phyloP scores from a whole-genome alignment of 2,113 vertebrate genomes.

The Poeciliopsis occidentalis region DNA sequence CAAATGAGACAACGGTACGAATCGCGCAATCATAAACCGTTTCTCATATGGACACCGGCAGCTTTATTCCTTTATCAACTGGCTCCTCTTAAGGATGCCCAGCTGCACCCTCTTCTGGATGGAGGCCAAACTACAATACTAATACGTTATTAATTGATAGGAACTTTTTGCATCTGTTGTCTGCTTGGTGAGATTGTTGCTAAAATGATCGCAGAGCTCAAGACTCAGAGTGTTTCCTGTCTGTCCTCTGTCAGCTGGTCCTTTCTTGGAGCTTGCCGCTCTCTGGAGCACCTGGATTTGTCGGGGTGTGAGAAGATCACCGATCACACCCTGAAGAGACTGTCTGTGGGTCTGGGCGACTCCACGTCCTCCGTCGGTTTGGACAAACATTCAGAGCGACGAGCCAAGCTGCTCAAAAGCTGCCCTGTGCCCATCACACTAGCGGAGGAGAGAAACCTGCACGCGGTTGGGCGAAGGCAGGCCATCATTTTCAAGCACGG shows the following conservation, averaged over 20 bases:
- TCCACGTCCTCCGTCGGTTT: constrained; percentile 61
- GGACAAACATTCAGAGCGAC: constrained; percentile 45
- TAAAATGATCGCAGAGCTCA: background rate
- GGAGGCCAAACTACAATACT: too few species aligned
- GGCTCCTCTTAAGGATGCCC: too few species aligned
- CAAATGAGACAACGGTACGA: too few species aligned
- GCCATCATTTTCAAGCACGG: constrained; percentile 76
- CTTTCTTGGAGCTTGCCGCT: constrained; percentile 84
- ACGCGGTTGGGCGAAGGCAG: constrained; percentile 59
- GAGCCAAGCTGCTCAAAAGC: constrained; percentile 69
- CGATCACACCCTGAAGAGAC: constrained; percentile 86
- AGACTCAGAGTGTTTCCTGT: background rate
- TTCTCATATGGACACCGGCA: too few species aligned
- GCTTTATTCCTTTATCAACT: too few species aligned
- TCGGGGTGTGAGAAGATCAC: constrained; percentile 97
- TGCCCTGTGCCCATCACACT: constrained; percentile 67
- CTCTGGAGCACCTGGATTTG: constrained; percentile 90
- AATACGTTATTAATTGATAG: too few species aligned
- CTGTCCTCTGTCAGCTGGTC: constrained; percentile 83
- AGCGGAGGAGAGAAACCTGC: constrained; percentile 65
- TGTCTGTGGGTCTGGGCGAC: constrained; percentile 89
- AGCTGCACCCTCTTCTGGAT: too few species aligned
- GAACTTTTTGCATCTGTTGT: background rate
- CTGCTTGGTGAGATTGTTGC: background rate
- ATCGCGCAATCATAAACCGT: too few species aligned